Evolutionary conservation across 2,113 vertebrate species (phyloP), one percentile per base, ranked within the genome.

Genomic region (Dasypus novemcinctus): DNA sequence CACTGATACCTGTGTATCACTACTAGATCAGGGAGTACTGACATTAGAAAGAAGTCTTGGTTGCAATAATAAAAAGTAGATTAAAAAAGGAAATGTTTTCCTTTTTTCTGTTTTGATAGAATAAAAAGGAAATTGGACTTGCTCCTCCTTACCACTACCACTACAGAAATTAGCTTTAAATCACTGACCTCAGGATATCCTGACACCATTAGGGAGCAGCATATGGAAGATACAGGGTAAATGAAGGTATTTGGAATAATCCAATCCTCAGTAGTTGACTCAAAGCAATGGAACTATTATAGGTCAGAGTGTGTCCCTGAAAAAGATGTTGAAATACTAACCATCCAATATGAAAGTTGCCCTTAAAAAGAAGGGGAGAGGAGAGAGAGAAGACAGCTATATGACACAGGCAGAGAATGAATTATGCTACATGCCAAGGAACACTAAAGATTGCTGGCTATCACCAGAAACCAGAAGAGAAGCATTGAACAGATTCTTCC

Each of bases 31-130:
- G 83, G 71, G 91, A 80, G n/a, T 93, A 64, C 10, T 69, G 31
- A 31, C 52, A 13, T 41, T 49, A 94, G 11, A 91, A 7, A 69
- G 25, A 95, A 95, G 68, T 87, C 9, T 96, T 88, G 61, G 46
- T 13, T 81, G 71, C 15, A 13, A 82, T 4, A 9, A 4, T 96
- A 89, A 89, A 85, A 85, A 38, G 68, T 23, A 80, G 27, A 72
- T 96, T 87, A 85, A 80, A 85, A 64, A 57, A 23, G 66, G 78
- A 87, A 91, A 75, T 87, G 29, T 81, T 69, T 91, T 87, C 66
- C 57, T 91, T 63, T 57, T 59, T 29, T 95, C 63, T 68, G 38
- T 41, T 49, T 4, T 90, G 54, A 94, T 4, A 41, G 54, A 91
- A 31, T 80, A 46, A 82, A 95, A 92, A 87, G 80, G 76, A 87